These are phyloP conservation scores for Melikaiella ostensackeni DNA, from an alignment of 2,888 invertebrate species.

Conservation along the genomic window DNA sequence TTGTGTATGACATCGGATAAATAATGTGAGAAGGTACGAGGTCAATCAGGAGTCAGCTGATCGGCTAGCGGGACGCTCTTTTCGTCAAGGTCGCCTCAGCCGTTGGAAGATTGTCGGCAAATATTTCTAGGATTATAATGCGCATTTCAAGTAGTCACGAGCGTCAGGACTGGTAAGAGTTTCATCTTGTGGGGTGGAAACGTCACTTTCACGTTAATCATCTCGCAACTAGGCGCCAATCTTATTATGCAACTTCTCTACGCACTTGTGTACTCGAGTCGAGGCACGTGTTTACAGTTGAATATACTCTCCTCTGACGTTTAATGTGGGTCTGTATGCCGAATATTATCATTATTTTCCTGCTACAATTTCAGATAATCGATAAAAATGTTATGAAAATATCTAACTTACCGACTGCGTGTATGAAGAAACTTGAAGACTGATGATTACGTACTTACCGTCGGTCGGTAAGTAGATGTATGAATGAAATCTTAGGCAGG, in stretches of 20 bases:
- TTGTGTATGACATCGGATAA: background rate
- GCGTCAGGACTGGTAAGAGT: background rate
- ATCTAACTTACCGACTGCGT: background rate
- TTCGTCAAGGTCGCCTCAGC: slow-evolving; percentile 35
- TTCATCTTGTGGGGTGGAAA: slow-evolving; percentile 41
- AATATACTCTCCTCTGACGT: slow-evolving; percentile 51
- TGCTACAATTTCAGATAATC: slow-evolving; percentile 40
- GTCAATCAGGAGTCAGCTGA: slow-evolving; percentile 28
- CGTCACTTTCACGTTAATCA: slow-evolving; percentile 38
- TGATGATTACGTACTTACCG: background rate
- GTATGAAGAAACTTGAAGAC: background rate
- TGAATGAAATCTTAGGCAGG: background rate
- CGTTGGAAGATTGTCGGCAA: slow-evolving; percentile 22
- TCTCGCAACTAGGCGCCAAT: slow-evolving; percentile 46
- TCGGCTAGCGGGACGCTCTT: slow-evolving; percentile 24
- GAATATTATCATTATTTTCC: slow-evolving; percentile 55
- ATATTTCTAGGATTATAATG: slow-evolving; percentile 34
- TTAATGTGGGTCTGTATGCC: slow-evolving; percentile 53
- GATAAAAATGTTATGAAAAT: slow-evolving; percentile 23
- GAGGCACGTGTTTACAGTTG: slow-evolving; percentile 55
- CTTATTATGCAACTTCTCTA: slow-evolving; percentile 58
- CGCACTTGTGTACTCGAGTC: slow-evolving; percentile 54
- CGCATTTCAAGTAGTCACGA: background rate
- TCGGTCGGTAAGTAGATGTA: background rate
- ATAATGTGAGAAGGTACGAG: slow-evolving; percentile 9